Evolutionary conservation across 2,113 vertebrate species (phyloP).

Genomic region (Oreocharis arfaki): DNA sequence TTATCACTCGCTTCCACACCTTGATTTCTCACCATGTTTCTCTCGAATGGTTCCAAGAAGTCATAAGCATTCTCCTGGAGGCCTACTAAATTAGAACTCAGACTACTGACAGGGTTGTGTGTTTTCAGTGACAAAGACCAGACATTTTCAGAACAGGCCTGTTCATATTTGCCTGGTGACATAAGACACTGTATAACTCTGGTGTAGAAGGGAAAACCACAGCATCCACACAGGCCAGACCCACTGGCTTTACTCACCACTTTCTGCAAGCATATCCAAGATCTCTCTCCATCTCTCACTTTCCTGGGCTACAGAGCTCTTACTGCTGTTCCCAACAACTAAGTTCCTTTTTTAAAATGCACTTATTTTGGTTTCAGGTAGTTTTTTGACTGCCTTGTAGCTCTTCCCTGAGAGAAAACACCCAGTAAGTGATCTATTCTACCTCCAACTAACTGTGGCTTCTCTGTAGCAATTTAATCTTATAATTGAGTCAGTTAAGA

Average conservation of each 20-base stretch:
- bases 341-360: background rate
- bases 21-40: background rate
- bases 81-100: background rate
- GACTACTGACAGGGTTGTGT: background rate
- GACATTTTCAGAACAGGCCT: background rate
- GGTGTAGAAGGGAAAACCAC: background rate
- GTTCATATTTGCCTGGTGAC: conserved; percentile 7
- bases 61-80: background rate
- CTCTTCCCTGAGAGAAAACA: background rate
- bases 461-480: background rate
- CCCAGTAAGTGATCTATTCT: background rate
- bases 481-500: background rate
- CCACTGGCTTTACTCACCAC: background rate
- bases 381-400: background rate
- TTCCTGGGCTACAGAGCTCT: background rate
- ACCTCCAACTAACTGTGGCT: background rate
- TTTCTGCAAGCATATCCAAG: background rate
- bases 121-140: conserved; percentile 7
- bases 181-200: background rate
- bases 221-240: background rate
- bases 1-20: background rate
- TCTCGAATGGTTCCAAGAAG: background rate
- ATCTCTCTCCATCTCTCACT: background rate
- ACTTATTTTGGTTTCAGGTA: background rate
- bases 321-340: background rate